Percentiles rank a stretch among this genome's conserved stretches.
These are phyloP conservation scores for Momotus momota DNA, from an alignment of 2,797 vertebrate genomes.

Conservation along the genomic window DNA sequence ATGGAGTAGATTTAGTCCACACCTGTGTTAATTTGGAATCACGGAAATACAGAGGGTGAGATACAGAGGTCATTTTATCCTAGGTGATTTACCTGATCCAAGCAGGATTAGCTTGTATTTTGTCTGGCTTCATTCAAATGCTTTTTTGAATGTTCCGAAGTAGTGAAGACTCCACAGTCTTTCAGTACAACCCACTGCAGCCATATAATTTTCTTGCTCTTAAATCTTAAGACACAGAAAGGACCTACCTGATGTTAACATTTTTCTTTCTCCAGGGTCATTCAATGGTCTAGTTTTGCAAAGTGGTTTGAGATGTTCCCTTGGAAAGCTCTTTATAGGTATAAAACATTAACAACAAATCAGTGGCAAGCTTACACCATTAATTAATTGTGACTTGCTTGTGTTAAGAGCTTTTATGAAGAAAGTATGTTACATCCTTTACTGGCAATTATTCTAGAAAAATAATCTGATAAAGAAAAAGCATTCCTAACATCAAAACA, in stretches of 20 bases:
- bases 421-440: not conserved
- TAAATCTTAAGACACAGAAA: not conserved
- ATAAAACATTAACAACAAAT: not conserved
- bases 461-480: not conserved
- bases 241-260: not conserved
- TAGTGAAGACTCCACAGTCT: not conserved
- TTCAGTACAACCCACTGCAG: not conserved
- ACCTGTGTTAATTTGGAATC: not conserved
- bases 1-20: not conserved
- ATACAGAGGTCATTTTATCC: not conserved
- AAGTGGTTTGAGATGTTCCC: not conserved
- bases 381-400: not conserved
- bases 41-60: not conserved
- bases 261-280: not conserved
- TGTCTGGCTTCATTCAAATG: not conserved
- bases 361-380: not conserved
- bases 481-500: not conserved
- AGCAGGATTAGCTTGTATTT: not conserved
- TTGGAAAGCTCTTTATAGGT: not conserved
- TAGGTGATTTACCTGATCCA: not conserved
- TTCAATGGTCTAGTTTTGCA: not conserved
- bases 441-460: not conserved
- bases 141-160: not conserved
- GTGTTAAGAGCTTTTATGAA: not conserved
- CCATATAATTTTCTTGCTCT: not conserved